Base-by-base conservation (phyloP, 2,888 invertebrate genomes). In the Harpagoxenus sublaevis region DNA sequence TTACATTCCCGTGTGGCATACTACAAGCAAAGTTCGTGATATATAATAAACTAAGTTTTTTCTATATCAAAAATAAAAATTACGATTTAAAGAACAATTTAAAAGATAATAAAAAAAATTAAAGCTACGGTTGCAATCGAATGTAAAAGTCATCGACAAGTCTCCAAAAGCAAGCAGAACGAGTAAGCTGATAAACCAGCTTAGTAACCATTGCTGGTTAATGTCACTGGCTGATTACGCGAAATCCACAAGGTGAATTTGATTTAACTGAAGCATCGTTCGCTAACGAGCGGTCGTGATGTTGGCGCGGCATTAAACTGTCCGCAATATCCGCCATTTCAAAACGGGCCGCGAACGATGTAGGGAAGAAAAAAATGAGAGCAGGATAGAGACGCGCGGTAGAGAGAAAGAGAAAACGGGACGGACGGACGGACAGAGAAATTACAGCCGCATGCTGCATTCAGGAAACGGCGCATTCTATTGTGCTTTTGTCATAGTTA, bases 401-500 rank as follows among this genome's bases (percentile, higher is more conserved):
- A 57, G 62, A 83, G 79, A 60, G 71, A 77, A 74, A 71, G 85
- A 73, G 85, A 87, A 63, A 74, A 82, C 84, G 55, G 28, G 74
- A 84, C 83, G 84, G 83, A 87, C 86, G 89, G 89, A 89, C 89
- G 81, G 90, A 91, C 90, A 90, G 92, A 92, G 92, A 92, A 93
- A 92, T 93, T 92, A 91, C 92, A 88, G 89, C 89, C 90, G 93
- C 93, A 93, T 92, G 94, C 92, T 91, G 92, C 91, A 89, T 92
- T 93, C 94, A 94, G 95, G 95, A 95, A 95, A 94, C 94, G 93
- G 89, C 91, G 91, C 91, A 94, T 94, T 94, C 94, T 94, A 95
- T 95, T 95, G 95, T 95, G 92, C 92, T 92, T 94, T 94, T 94
- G 94, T 94, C 94, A 94, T 94, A 94, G 94, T 93, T 95, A 94